Evolutionary conservation across 2,113 vertebrate genomes (phyloP), one percentile per base, ranked within the genome.

Genomic region (Mirza zaza): DNA sequence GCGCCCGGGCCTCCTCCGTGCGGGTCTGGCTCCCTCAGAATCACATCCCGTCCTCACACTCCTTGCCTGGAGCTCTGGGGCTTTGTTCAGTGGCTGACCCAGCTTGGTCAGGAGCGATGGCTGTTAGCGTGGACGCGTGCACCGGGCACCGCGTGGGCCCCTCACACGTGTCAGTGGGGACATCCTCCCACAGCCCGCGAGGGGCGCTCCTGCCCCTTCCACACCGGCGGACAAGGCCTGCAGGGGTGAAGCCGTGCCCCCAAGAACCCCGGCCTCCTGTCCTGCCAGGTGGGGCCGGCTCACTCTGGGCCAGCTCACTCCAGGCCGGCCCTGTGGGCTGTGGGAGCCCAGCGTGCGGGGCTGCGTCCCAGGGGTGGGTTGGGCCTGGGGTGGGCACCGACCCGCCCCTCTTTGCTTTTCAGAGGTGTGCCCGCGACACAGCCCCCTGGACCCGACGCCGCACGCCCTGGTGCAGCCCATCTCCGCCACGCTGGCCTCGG

Each of bases 371-470:
- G 9, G 45, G 63, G 34, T 14, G 29, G 52, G 21, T 3, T 9
- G 32, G 63, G n/a, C 18, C 42, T 39, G 8, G 1, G 6, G 23
- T 55, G 59, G n/a, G 55, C 27, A 17, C 25, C 0, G 0, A 93
- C 23, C 15, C 8, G 20, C 36, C 63, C 79, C 32, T 82, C 86
- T 59, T 81, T 98, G 90, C 88, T 87, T 97, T 96, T 6, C 97
- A 99, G 99, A 98, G 61, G 98, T 98, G 48, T 99, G 99, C 96
- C 98, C 98, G 1, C 98, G 98, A 93, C 99, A 99, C 94, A 98
- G 96, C 27, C 99, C 98, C 91, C 96, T 98, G 27, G 98, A 99
- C 83, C 98, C 97, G 10, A 82, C 98, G 3, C 96, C 99, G 65
- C 99, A 98, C 75, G 96, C 97, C 2, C 89, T 98, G 25, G 98